Evolutionary conservation across 2,113 vertebrate species (phyloP), one percentile per base, ranked within the genome.

Genomic region (Otocyon megalotis): DNA sequence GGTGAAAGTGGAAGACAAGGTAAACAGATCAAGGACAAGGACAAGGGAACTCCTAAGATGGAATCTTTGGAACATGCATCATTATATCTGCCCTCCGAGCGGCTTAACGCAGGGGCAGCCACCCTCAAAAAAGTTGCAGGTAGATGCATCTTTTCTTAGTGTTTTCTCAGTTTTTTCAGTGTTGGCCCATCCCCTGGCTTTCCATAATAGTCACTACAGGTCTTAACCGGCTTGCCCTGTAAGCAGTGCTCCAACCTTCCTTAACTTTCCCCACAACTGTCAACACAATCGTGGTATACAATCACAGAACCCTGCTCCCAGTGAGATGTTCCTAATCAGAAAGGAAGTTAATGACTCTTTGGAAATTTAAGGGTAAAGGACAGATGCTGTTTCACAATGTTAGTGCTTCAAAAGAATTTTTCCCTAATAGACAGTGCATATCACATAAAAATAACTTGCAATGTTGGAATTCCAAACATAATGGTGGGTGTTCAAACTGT

Each of bases 301-400:
- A 30, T n/a, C 35, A 10, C 20, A 72, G 24, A 2, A 58, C 50
- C 19, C 85, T 58, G 60, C 8, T 80, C 54, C 35, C 48, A 63
- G 8, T 22, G 12, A 53, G 24, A 12, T 17, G 20, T 4, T 88
- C 58, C 62, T 37, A 67, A 76, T 48, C 43, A 79, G 7, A 74
- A 74, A 65, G 37, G 8, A 94, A 81, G 35, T 22, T 50, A 60
- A 76, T 54, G 53, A 43, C 7, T 16, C 30, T 89, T 89, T 72
- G 53, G 17, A 96, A 85, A 91, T 43, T 26, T 62, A 54, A 88
- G 19, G 13, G 9, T 63, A 65, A 93, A 94, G 30, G 10, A 69
- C 43, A 84, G 28, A 60, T 37, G 26, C 1, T 90, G 28, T 28
- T 87, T 94, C 37, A 83, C 60, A 53, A 22, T 8, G 19, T 72